phyloP scores from a whole-genome alignment of 2,888 invertebrate species.

The Melanostoma mellinum region DNA sequence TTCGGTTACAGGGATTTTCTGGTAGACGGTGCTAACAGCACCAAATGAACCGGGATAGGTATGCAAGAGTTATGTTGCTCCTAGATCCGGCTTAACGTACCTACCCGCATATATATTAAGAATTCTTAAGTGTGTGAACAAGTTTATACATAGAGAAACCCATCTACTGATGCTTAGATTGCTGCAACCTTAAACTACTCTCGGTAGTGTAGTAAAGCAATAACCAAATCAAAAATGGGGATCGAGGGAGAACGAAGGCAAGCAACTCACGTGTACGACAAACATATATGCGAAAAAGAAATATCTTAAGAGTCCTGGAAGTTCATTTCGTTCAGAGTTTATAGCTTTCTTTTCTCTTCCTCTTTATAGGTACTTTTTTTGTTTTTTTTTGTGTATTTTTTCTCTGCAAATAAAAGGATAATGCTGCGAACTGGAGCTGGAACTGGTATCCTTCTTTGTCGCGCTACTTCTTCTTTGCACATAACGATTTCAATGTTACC shows the following conservation, averaged over 20 bases:
- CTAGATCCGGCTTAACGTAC: conserved; percentile 56
- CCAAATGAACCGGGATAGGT: conserved; percentile 37
- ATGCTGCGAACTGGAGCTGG: conserved; percentile 29
- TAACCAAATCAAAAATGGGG: conserved; percentile 20
- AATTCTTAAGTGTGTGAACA: not conserved
- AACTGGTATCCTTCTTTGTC: not conserved
- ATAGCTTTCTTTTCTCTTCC: conserved; percentile 32
- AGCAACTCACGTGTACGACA: conserved; percentile 31
- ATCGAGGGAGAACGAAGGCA: not conserved
- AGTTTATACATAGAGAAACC: not conserved
- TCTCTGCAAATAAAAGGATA: conserved; percentile 60
- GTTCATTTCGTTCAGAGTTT: conserved; percentile 69
- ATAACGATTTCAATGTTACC: conserved; percentile 33
- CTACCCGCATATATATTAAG: conserved; percentile 21
- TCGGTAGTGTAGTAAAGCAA: conserved; percentile 49
- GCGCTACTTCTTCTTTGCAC: not conserved
- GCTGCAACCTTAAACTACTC: conserved; percentile 53
- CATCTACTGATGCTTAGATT: conserved; percentile 1
- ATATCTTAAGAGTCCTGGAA: conserved; percentile 60
- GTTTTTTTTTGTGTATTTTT: conserved; percentile 10
- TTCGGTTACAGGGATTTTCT: conserved; percentile 33
- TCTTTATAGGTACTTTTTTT: conserved; percentile 7
- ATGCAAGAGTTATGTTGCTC: conserved; percentile 60
- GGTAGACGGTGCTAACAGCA: conserved; percentile 47
- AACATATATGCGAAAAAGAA: conserved; percentile 30